Percentiles rank a stretch among this genome's conserved stretches.
Evolutionary conservation across 1,140 invertebrate genomes (phyloP).

Genomic region (Apocrypta bakeri): DNA sequence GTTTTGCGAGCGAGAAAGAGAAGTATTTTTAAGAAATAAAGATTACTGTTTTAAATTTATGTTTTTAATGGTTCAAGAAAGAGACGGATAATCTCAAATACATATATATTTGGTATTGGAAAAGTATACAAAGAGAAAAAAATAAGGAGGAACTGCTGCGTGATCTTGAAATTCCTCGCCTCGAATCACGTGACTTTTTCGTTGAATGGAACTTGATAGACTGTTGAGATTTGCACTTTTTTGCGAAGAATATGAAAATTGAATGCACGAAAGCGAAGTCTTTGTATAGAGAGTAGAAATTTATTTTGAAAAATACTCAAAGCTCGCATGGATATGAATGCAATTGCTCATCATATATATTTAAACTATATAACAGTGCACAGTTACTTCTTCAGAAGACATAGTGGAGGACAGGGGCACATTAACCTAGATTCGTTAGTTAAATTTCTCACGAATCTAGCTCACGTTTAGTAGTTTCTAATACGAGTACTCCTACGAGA

Average conservation of each 20-base stretch:
- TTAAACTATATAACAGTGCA: not conserved
- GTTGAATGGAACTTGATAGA: slow-evolving; percentile 6
- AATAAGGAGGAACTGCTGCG: not conserved
- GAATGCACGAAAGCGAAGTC: too few species aligned
- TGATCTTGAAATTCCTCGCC: slow-evolving; percentile 29
- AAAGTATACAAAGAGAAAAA: not conserved
- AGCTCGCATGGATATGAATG: too few species aligned
- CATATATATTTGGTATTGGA: slow-evolving; percentile 14
- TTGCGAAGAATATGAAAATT: not conserved
- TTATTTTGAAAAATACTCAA: too few species aligned
- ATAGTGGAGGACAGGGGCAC: too few species aligned
- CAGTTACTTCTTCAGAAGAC: too few species aligned
- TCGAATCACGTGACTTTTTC: not conserved
- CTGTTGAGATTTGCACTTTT: not conserved
- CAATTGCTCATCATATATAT: too few species aligned
- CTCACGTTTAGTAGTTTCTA: not conserved
- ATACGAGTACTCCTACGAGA: not conserved
- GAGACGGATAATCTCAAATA: too few species aligned
- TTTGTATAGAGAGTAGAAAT: too few species aligned
- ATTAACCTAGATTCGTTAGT: not conserved
- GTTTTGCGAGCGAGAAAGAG: not conserved
- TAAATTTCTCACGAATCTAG: slow-evolving; percentile 21
- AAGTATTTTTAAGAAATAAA: too few species aligned
- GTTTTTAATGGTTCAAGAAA: not conserved
- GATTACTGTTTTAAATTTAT: too few species aligned